Base-by-base conservation (phyloP, 2,113 vertebrate genomes). In the Glaucidium brasilianum region DNA sequence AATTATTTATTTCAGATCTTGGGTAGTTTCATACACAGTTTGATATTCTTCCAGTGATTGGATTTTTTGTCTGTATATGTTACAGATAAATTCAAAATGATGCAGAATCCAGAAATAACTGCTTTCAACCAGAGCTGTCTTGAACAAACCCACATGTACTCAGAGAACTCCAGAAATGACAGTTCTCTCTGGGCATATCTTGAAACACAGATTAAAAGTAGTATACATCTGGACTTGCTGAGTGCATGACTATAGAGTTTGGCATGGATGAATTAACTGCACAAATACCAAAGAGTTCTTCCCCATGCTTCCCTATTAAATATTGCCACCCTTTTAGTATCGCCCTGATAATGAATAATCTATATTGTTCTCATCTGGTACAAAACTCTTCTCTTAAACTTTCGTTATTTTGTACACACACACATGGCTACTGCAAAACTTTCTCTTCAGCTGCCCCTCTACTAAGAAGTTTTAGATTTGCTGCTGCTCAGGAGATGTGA, bases 1-100 rank as follows among this genome's bases (percentile, higher is more conserved):
- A 82, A 20, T 78, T 50, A 95, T 87, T 95, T 90, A 69, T 91
- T 92, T 88, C 43, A 68, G 60, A 73, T 84, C 39, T 93, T 92
- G 52, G 23, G 34, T 79, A 84, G 77, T 69, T 62, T 59, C 59
- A 49, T 53, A 81, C 68, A 22, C 21, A 58, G 20, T 73, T 80
- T 92, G 77, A 88, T 88, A 82, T 53, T 77, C 63, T 96, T 94
- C 69, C 80, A 88, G 73, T 47, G 32, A 75, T 80, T 73, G 60
- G 78, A 92, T 92, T 79, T 41, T 67, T 66, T 92, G 72, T 89
- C 85, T 93, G 56, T 78, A 29, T 73, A 50, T 55, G n/a, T 85
- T 69, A 90, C 39, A 52, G 85, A 75, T 49, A 77, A 64, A 68
- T 43, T 82, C 11, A 56, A 76, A 95, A 79, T 23, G 1, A 30